Base-by-base conservation (phyloP, 1,140 invertebrate species). In the Meloidogyne hapla region DNA sequence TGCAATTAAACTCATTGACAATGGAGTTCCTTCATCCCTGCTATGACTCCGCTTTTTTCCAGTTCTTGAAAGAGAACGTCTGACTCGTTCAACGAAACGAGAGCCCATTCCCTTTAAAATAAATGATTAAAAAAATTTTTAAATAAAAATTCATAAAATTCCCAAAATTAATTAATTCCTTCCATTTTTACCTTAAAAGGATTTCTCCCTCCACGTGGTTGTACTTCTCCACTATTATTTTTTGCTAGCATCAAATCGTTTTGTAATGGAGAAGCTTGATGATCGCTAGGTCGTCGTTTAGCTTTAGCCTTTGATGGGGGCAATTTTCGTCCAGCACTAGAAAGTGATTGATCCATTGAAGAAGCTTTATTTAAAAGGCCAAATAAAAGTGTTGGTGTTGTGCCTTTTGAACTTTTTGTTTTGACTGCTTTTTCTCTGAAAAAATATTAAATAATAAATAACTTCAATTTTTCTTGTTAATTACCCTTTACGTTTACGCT, bases 161-260 rank as follows among this genome's bases (percentile, higher is more conserved):
- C n/a, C n/a, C n/a, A n/a, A n/a, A n/a, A n/a, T n/a, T n/a, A n/a
- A n/a, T n/a, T n/a, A n/a, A n/a, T n/a, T n/a, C n/a, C n/a, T n/a
- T n/a, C n/a, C n/a, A 5, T 33, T 33, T 1, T 48, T n/a, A 56
- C 48, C 67, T 85, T 85, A 80, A 85, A 85, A 13, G 84, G 84
- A 75, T 85, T 85, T 23, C 84, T 63, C 26, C 86, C 86, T 18
- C 86, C 86, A 65, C 83, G 79, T n/a, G 83, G 75, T 4, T 81
- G 64, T 3, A 80, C 76, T 15, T 56, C 48, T 8, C 48, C 48
- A 21, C n/a, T 56, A 56, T 56, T 56, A 56, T 56, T 67, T 18
- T 15, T 25, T 1, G 18, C 48, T 26, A 45, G 2, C 18, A 26
- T 3, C 23, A 18, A 6, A 0, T 26, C 25, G 1, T 6, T 48